Conservation (phyloP, 2,113 vertebrate genomes). For the Oenanthe oenanthe region DNA sequence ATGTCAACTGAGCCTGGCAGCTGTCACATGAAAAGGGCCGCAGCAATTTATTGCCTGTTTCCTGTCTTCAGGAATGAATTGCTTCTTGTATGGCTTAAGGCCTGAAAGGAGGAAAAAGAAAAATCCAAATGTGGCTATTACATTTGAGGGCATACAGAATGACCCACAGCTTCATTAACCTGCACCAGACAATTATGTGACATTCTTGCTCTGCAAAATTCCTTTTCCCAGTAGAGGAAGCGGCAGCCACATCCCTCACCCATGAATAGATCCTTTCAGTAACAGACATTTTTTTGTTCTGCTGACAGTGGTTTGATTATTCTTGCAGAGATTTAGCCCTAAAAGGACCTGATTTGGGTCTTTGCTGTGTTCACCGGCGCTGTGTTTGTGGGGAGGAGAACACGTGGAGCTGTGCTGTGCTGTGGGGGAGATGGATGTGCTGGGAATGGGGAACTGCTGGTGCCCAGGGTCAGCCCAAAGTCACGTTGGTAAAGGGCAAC, state of each 20-base stretch:
- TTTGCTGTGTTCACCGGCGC: neutral
- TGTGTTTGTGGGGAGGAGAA: neutral
- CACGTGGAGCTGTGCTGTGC: neutral
- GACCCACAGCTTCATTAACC: neutral
- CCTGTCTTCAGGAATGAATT: neutral
- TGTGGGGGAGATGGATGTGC: neutral
- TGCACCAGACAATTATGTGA: fast-evolving
- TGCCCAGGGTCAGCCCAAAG: neutral
- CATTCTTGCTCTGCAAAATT: neutral
- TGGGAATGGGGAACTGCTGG: neutral
- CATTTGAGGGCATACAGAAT: neutral
- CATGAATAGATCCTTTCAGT: neutral
- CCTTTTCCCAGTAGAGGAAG: neutral
- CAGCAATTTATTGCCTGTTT: neutral
- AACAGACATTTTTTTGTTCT: neutral
- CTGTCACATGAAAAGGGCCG: neutral
- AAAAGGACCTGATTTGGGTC: neutral
- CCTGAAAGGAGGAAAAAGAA: neutral
- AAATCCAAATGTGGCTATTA: neutral
- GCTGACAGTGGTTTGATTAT: neutral
- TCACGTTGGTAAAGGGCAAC: neutral
- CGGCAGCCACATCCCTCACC: neutral
- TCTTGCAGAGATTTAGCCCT: neutral
- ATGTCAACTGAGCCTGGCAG: neutral
- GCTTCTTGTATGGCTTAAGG: neutral